Evolutionary conservation across 2,113 vertebrate species (phyloP).

Genomic region (Reinhardtius hippoglossoides): DNA sequence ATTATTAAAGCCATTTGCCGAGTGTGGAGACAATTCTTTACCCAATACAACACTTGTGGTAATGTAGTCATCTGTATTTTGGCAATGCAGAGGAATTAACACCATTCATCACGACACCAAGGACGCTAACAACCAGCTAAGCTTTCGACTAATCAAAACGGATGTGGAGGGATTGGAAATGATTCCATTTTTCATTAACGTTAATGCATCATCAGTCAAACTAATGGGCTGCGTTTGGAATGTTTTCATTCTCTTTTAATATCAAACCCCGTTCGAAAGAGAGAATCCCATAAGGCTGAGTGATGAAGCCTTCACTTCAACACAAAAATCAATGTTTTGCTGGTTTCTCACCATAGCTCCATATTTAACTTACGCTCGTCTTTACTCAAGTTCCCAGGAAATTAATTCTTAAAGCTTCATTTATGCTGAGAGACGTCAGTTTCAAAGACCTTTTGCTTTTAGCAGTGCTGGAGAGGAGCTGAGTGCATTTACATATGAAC

Average conservation of each 20-base stretch:
- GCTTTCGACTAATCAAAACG: background rate
- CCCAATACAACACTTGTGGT: slow-evolving; percentile 14
- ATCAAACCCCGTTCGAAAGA: slow-evolving; percentile 25
- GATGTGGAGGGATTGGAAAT: slow-evolving; percentile 11
- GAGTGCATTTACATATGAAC: no score
- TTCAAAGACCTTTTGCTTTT: no score
- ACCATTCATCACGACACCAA: slow-evolving; percentile 22
- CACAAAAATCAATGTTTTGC: background rate
- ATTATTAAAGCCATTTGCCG: slow-evolving; percentile 28
- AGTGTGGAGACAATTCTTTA: slow-evolving; percentile 18
- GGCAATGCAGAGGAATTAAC: slow-evolving; percentile 22
- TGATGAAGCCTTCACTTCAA: slow-evolving; percentile 27
- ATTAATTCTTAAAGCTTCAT: no score
- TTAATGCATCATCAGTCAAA: slow-evolving; percentile 53
- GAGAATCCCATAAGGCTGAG: slow-evolving; percentile 24
- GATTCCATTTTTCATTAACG: slow-evolving; percentile 37
- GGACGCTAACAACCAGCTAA: slow-evolving; percentile 3
- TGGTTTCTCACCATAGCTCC: background rate
- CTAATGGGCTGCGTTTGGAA: slow-evolving; percentile 20
- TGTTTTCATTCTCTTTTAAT: slow-evolving; percentile 32
- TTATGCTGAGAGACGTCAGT: no score
- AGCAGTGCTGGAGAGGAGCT: no score
- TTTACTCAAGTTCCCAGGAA: no score
- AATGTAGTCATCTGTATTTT: slow-evolving; percentile 17
- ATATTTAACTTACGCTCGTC: no score